Evolutionary conservation across 2,888 invertebrate genomes (phyloP).

Genomic region (Erpobdella octoculata): DNA sequence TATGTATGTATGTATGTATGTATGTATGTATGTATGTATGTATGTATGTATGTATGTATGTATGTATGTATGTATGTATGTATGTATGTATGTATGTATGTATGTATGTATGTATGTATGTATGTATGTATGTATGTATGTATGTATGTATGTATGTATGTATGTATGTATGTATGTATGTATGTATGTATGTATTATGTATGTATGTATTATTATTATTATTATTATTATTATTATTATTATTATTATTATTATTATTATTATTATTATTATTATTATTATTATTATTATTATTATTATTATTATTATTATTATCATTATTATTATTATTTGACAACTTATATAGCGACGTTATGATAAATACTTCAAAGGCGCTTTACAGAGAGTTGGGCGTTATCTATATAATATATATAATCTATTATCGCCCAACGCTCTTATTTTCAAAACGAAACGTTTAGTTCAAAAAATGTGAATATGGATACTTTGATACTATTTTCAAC

Average conservation of each 20-base stretch:
- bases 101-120: not conserved
- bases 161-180: not conserved
- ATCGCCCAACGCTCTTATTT: too few relatives aligned
- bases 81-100: not conserved
- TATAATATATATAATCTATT: too few relatives aligned
- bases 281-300: constrained; percentile 1
- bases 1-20: not conserved
- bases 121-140: not conserved
- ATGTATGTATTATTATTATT: constrained; percentile 7
- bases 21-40: not conserved
- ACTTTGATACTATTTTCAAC: too few relatives aligned
- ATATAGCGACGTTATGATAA: not conserved
- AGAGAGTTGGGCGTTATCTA: too few relatives aligned
- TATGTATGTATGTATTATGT: not conserved
- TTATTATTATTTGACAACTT: not conserved
- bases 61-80: constrained; percentile 9
- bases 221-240: not conserved
- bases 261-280: constrained; percentile 7
- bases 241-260: not conserved
- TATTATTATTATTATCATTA: constrained; percentile 6
- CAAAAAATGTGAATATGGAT: too few relatives aligned
- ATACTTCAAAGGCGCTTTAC: too few relatives aligned
- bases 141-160: not conserved
- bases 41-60: not conserved
- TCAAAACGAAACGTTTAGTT: too few relatives aligned